Evolutionary conservation across 2,888 invertebrate species (phyloP).

Genomic region (Drosophila hamatofila): DNA sequence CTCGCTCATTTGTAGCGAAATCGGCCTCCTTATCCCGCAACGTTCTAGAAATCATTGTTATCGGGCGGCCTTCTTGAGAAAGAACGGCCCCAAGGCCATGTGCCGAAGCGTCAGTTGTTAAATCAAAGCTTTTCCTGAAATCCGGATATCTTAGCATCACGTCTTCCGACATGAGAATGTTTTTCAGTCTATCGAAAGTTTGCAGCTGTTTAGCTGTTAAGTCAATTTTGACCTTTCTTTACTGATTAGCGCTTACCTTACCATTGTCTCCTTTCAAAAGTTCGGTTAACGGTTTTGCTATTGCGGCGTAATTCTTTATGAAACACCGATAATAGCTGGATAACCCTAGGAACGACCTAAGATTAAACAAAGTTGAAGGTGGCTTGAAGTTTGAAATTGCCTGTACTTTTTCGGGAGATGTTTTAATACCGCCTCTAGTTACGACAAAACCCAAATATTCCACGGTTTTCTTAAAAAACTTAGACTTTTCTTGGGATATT

Average conservation of each 20-base stretch:
- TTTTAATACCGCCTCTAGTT: neutral
- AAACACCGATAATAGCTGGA: neutral
- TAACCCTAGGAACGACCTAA: too few relatives aligned
- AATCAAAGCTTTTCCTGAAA: neutral
- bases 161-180: neutral
- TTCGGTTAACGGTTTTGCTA: conserved; percentile 1
- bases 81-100: neutral
- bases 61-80: neutral
- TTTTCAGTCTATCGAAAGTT: neutral
- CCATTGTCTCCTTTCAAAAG: neutral
- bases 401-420: neutral
- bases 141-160: too few relatives aligned
- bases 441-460: neutral
- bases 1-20: too few relatives aligned
- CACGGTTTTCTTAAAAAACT: neutral
- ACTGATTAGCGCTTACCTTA: neutral
- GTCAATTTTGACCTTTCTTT: neutral
- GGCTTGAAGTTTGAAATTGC: neutral
- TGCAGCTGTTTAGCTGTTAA: neutral
- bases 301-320: neutral
- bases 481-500: neutral
- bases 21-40: neutral
- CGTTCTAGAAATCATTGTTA: neutral
- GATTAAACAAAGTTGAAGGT: neutral
- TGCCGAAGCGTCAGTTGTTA: neutral